phyloP scores from a whole-genome alignment of 2,888 invertebrate species.

The Megastigmus dorsalis region DNA sequence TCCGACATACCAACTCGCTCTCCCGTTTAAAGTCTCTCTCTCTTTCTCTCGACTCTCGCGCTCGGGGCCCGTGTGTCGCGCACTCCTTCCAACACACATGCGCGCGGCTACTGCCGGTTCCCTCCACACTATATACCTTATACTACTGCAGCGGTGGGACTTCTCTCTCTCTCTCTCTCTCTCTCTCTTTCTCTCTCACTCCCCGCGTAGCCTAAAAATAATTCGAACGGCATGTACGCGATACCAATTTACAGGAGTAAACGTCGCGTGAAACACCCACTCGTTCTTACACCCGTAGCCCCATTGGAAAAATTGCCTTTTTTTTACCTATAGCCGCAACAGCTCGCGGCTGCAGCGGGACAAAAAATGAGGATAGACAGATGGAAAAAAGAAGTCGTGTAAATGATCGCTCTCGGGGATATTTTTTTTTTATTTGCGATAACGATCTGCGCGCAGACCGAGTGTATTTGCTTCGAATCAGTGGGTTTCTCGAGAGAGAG shows the following conservation, averaged over 20 bases:
- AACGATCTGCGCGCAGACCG: not conserved
- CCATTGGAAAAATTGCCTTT: not conserved
- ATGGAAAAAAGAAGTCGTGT: not conserved
- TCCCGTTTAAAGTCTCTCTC: no score
- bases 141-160: no score
- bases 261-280: constrained; percentile 25
- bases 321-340: not conserved
- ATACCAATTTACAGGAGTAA: constrained; percentile 50
- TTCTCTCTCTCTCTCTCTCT: no score
- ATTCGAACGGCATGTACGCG: constrained; percentile 54
- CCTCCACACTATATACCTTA: no score
- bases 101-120: not conserved
- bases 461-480: not conserved
- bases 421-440: constrained; percentile 2
- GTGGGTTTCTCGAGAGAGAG: no score
- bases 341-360: not conserved
- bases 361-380: not conserved
- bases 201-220: constrained; percentile 26
- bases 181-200: no score
- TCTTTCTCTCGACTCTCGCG: no score
- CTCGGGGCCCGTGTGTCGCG: not conserved
- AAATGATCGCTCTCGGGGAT: not conserved
- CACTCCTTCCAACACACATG: not conserved
- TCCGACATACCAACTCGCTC: not conserved
- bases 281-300: constrained; percentile 9